Percentiles rank a stretch among this genome's conserved stretches.
These are phyloP conservation scores for Chymomyza amoena DNA, from an alignment of 2,888 invertebrate genomes.

Conservation along the genomic window DNA sequence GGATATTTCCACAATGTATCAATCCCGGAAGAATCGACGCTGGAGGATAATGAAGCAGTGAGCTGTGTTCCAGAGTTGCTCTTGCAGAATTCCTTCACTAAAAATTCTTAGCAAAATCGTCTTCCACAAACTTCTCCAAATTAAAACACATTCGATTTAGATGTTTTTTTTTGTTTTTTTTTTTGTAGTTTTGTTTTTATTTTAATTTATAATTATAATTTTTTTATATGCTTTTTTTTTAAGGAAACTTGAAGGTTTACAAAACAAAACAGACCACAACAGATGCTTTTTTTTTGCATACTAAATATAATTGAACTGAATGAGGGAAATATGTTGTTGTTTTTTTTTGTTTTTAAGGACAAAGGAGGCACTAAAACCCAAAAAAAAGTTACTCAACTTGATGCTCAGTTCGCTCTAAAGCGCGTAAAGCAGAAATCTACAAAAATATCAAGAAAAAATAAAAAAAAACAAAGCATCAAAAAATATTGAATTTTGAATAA, in stretches of 20 bases:
- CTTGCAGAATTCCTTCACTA: no score
- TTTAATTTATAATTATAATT: constrained; percentile 66
- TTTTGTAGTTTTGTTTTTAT: constrained; percentile 57
- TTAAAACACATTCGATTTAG: constrained; percentile 46
- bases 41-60: no score
- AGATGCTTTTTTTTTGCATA: constrained; percentile 66
- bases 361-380: constrained; percentile 70
- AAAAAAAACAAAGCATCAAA: constrained; percentile 29
- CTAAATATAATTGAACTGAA: constrained; percentile 60
- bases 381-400: constrained; percentile 32
- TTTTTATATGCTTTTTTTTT: constrained; percentile 49
- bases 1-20: no score
- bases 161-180: constrained; percentile 52
- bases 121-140: neutral
- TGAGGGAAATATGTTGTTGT: constrained; percentile 40
- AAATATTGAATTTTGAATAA: constrained; percentile 4
- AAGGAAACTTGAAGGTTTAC: constrained; percentile 71
- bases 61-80: no score
- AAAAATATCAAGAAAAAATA: constrained; percentile 15
- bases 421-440: constrained; percentile 17
- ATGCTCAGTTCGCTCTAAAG: neutral
- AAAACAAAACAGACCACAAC: constrained; percentile 75
- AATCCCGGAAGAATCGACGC: no score
- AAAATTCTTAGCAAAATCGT: no score
- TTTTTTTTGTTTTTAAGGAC: constrained; percentile 29